Conservation (phyloP, 2,113 vertebrate genomes). For the Xenopus laevis region DNA sequence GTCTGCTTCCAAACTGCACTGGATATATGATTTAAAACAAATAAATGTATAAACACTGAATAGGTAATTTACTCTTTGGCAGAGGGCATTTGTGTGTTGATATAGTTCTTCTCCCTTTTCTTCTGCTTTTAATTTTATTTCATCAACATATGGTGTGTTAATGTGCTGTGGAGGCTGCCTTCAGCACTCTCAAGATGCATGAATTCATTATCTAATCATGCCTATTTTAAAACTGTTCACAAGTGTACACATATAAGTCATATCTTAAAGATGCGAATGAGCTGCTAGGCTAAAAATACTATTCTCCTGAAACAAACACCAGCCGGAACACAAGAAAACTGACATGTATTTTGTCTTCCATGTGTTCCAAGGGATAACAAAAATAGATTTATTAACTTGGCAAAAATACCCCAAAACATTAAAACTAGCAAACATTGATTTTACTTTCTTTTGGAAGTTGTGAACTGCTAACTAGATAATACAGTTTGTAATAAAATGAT, state of each 20-base stretch:
- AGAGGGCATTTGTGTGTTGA: not conserved
- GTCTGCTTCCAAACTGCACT: not conserved
- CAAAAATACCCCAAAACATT: slow-evolving; percentile 27
- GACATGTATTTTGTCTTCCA: slow-evolving; percentile 43
- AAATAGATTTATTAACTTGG: slow-evolving; percentile 44
- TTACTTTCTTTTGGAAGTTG: no score
- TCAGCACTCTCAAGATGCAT: slow-evolving; percentile 32
- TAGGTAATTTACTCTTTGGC: not conserved
- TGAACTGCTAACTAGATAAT: slow-evolving; percentile 27
- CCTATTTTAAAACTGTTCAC: slow-evolving; percentile 39
- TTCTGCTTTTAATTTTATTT: slow-evolving; percentile 18
- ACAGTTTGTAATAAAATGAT: no score
- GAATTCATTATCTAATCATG: slow-evolving; percentile 46
- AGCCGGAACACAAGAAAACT: slow-evolving; percentile 41
- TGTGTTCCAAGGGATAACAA: slow-evolving; percentile 32
- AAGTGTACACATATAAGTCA: slow-evolving; percentile 43
- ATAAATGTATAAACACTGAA: slow-evolving; percentile 1
- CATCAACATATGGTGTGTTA: slow-evolving; percentile 43
- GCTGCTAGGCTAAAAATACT: slow-evolving; percentile 41
- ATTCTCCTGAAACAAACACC: slow-evolving; percentile 43
- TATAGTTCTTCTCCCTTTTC: slow-evolving; percentile 7
- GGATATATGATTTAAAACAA: not conserved
- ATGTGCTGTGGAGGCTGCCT: slow-evolving; percentile 32
- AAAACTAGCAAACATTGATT: not conserved
- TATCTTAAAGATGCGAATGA: slow-evolving; percentile 38